These are phyloP conservation scores for Polia nebulosa DNA, from an alignment of 2,888 invertebrate species.

Conservation along the genomic window DNA sequence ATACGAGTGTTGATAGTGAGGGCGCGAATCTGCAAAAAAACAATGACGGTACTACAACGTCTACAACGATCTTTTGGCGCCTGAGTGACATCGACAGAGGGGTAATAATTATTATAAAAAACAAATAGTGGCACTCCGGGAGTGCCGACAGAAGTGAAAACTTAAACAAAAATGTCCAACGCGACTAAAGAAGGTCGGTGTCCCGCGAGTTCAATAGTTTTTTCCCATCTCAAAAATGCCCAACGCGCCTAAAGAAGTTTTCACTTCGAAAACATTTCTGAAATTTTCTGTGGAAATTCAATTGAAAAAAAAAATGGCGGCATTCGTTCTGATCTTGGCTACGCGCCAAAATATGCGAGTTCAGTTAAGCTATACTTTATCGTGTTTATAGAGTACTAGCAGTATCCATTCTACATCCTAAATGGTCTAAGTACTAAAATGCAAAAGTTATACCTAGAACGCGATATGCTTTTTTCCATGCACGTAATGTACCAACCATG, in stretches of 20 bases:
- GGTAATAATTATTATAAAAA: no score
- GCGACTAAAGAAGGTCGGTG: no score
- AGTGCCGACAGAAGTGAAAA: no score
- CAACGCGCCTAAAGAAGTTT: no score
- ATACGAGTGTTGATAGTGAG: no score
- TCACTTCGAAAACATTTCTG: not conserved
- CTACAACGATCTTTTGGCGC: not conserved
- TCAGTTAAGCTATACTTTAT: not conserved
- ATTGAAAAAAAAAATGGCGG: not conserved
- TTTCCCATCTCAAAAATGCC: no score
- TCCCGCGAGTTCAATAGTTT: no score
- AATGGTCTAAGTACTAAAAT: not conserved
- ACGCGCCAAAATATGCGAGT: not conserved
- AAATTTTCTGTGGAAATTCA: not conserved
- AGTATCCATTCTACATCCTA: not conserved
- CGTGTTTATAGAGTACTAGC: not conserved
- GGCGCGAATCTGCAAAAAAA: no score
- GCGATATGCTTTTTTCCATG: constrained; percentile 45
- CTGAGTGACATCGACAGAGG: no score
- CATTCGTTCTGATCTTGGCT: not conserved
- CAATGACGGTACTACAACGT: no score
- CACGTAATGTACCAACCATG: constrained; percentile 41
- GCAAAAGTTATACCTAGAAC: constrained; percentile 23
- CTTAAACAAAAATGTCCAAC: no score
- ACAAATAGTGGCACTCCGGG: no score